Base-by-base conservation (phyloP, 2,113 vertebrate genomes). In the Theristicus caerulescens region DNA sequence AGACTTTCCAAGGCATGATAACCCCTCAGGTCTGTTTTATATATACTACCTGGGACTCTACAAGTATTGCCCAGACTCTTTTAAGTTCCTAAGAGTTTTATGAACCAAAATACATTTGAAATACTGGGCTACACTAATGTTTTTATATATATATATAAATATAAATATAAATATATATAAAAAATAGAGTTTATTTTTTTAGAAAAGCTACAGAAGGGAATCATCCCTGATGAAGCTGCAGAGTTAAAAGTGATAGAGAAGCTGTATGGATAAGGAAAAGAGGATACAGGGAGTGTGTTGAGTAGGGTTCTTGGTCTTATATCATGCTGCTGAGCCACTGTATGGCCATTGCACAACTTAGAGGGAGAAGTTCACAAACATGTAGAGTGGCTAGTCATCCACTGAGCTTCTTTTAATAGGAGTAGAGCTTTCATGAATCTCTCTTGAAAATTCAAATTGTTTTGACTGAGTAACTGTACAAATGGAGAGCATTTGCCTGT, bases 331-430 rank as follows among this genome's bases (percentile, higher is more conserved):
- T 76, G 38, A 79, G 31, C 16, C 2, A 3, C 29, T 49, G 3
- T 14, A 52, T 1, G 6, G 31, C 3, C 40, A 29, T 13, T 25
- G 26, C 0, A 0, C 17, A 73, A 16, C 11, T 27, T 36, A 21
- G 15, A 81, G 25, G 5, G 34, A 81, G 32, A 76, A 4, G 2
- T 58, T 71, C n/a, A 58, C 26, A 36, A 78, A 6, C 20, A 36
- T 6, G 73, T 29, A n/a, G 46, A 38, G 8, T 19, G 34, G 13
- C 31, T 57, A n/a, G 10, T 36, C 15, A 57, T 61, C 5, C 11
- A 34, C 7, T 36, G 17, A 46, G 7, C 54, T 79, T 58, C 27
- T 73, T 82, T 67, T n/a, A 49, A 19, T 32, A 26, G 5, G 2
- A 79, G 4, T 11, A 90, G 51, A 80, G 8, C 25, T 69, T 31